A percentile compares a stretch with the other conserved stretches of the same genome.
phyloP scores from a whole-genome alignment of 2,888 invertebrate genomes.

The Drosophila mayaguana region DNA sequence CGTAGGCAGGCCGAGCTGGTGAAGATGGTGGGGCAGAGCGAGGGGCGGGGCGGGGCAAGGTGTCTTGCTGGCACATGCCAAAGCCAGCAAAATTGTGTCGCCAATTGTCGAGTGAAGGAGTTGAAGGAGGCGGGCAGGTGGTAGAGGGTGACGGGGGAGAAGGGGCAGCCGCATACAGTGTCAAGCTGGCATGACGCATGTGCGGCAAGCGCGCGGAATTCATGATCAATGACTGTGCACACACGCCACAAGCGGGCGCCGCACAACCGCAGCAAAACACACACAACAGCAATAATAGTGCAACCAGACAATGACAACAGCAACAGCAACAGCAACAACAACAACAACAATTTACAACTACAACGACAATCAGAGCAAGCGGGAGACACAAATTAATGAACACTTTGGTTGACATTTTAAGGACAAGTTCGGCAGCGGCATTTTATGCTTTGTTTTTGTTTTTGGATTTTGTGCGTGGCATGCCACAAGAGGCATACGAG shows the following conservation, averaged over 20 bases:
- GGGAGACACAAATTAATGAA: constrained; percentile 77
- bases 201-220: constrained; percentile 73
- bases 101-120: constrained; percentile 47
- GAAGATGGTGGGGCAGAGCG: neutral
- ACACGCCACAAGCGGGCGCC: constrained; percentile 64
- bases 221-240: constrained; percentile 79
- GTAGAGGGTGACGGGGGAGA: neutral
- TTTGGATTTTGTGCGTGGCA: constrained; percentile 37
- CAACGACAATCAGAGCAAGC: constrained; percentile 52
- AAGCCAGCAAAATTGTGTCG: constrained; percentile 76
- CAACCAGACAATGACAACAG: constrained; percentile 54
- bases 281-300: constrained; percentile 57
- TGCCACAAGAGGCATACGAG: constrained; percentile 27
- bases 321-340: constrained; percentile 32
- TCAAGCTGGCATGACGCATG: constrained; percentile 73
- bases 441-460: constrained; percentile 41
- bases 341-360: constrained; percentile 19
- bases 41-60: neutral
- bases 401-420: constrained; percentile 80
- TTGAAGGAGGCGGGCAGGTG: no score
- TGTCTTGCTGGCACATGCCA: constrained; percentile 65
- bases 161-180: constrained; percentile 22
- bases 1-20: constrained; percentile 52
- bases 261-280: constrained; percentile 17
- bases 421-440: constrained; percentile 75